Conservation (phyloP, 35 echinoderm and acorn worm genomes). For the Hemicentrotus pulcherrimus region DNA sequence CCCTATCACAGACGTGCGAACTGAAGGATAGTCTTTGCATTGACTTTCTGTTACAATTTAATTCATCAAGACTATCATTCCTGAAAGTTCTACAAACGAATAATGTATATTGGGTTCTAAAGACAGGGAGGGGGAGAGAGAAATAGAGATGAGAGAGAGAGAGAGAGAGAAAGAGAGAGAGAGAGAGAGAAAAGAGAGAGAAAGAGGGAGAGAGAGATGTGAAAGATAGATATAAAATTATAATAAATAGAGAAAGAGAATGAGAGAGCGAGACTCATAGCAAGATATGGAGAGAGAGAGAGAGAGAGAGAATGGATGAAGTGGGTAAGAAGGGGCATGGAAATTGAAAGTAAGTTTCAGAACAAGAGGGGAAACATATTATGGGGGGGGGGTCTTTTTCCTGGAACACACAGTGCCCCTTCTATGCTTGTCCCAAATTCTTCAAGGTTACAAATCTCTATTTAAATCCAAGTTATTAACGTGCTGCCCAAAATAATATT, state of each 20-base stretch:
- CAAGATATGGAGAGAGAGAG: neutral
- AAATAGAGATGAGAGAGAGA: neutral
- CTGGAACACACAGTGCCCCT: neutral
- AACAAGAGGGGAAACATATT: no score
- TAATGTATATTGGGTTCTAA: neutral
- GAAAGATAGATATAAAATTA: neutral
- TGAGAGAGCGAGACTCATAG: neutral
- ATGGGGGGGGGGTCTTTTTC: neutral
- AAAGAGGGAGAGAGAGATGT: neutral
- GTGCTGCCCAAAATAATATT: neutral
- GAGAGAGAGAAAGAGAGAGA: neutral
- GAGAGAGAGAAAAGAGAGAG: neutral
- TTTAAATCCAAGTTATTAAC: constrained; percentile 41
- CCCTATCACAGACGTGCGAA: no score
- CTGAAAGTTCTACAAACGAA: no score
- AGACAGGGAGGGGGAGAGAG: neutral
- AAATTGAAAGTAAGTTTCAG: neutral
- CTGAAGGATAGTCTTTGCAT: no score
- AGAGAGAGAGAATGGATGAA: neutral
- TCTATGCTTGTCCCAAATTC: constrained; percentile 23
- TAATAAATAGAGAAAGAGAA: neutral
- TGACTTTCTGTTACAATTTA: no score
- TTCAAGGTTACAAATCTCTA: neutral
- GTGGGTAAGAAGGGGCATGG: neutral
- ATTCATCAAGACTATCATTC: no score